Percentiles rank a stretch among this genome's conserved stretches.
These are phyloP conservation scores for Nomada fabriciana DNA, from an alignment of 2,888 invertebrate genomes.

Conservation along the genomic window DNA sequence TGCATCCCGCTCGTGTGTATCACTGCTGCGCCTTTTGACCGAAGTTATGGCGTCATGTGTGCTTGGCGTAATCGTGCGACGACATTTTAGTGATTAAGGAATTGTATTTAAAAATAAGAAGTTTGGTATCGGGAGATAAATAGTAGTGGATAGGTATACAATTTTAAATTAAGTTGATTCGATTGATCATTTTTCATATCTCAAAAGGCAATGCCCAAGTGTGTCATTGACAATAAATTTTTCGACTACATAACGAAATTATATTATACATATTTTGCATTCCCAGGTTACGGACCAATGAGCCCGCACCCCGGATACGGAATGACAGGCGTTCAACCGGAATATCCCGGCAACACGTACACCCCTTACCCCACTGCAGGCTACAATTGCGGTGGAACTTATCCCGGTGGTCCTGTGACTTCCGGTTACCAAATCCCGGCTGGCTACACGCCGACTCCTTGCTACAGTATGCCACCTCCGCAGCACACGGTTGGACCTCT, in stretches of 20 bases:
- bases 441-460: constrained; percentile 90
- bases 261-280: constrained; percentile 8
- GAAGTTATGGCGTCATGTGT: too few species aligned
- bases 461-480: constrained; percentile 95
- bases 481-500: constrained; percentile 86
- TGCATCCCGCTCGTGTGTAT: not conserved
- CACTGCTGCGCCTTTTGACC: not conserved
- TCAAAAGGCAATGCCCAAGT: not conserved
- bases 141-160: too few species aligned
- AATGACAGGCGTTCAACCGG: constrained; percentile 90
- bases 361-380: constrained; percentile 89
- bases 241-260: not conserved
- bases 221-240: not conserved
- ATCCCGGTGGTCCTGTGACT: constrained; percentile 85
- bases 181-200: too few species aligned
- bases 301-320: constrained; percentile 95
- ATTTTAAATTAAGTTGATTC: too few species aligned
- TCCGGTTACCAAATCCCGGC: constrained; percentile 88
- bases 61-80: too few species aligned
- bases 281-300: constrained; percentile 91
- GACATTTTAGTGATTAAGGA: too few species aligned
- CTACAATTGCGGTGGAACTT: constrained; percentile 85
- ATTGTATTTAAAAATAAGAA: too few species aligned
- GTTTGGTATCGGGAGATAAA: too few species aligned
- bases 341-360: constrained; percentile 92